Conservation (phyloP, 2,113 vertebrate species). For the Nymphicus hollandicus region DNA sequence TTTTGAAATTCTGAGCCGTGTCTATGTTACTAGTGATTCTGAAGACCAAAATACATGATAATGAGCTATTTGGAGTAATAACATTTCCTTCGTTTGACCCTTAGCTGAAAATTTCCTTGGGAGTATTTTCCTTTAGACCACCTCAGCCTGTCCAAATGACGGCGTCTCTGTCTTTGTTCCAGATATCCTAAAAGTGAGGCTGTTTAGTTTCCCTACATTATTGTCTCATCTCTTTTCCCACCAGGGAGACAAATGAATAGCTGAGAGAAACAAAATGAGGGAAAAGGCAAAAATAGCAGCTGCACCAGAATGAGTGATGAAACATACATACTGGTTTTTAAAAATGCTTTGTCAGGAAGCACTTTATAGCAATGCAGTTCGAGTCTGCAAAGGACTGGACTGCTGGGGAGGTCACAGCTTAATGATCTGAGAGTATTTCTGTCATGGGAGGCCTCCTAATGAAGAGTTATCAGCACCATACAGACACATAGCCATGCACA, state of each 20-base stretch:
- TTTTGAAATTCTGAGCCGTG: neutral
- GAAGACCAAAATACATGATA: neutral
- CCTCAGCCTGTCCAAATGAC: neutral
- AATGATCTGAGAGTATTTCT: neutral
- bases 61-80: neutral
- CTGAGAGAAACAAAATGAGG: neutral
- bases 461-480: neutral
- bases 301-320: neutral
- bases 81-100: neutral
- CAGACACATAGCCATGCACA: accelerated
- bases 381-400: neutral
- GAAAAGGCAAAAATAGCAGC: neutral
- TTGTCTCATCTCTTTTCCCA: neutral
- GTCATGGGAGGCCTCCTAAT: neutral
- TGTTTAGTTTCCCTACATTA: neutral
- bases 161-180: neutral
- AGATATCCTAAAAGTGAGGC: neutral
- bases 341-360: neutral
- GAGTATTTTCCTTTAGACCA: neutral
- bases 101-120: neutral
- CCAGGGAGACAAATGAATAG: neutral
- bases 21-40: neutral
- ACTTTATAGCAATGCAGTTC: neutral
- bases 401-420: neutral
- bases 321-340: neutral